phyloP scores from a whole-genome alignment of 2,113 vertebrate genomes.

The Petromus typicus region DNA sequence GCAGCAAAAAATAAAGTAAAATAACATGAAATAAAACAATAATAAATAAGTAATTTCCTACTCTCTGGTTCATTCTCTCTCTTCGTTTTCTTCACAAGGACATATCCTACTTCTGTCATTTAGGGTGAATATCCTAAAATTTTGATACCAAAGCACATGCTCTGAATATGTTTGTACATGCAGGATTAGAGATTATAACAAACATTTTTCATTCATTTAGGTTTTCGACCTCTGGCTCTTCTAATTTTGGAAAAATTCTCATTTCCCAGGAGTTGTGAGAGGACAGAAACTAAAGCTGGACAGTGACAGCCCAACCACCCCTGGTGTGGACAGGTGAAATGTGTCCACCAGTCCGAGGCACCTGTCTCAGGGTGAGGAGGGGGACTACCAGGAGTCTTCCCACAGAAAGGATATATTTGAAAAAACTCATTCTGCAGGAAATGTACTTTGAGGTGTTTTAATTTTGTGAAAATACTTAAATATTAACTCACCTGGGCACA shows the following conservation, averaged over 20 bases:
- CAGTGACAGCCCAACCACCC: not conserved
- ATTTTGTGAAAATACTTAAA: conserved; percentile 3
- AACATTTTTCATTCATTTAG: not conserved
- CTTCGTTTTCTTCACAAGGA: conserved; percentile 29
- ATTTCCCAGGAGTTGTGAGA: not conserved
- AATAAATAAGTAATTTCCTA: not conserved
- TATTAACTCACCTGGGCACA: conserved; percentile 92
- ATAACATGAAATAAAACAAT: not conserved
- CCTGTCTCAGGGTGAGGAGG: too few relatives aligned
- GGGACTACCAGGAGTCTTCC: not conserved
- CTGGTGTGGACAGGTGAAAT: not conserved
- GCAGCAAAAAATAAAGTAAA: not conserved
- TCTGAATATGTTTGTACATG: not conserved
- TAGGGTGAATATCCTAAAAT: not conserved
- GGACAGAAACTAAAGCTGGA: conserved; percentile 10
- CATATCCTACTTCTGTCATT: not conserved
- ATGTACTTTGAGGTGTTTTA: not conserved
- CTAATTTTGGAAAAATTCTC: not conserved
- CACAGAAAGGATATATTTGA: not conserved
- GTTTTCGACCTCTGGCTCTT: not conserved
- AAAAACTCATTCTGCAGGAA: not conserved
- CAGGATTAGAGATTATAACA: not conserved
- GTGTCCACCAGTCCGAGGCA: not conserved
- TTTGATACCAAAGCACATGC: not conserved
- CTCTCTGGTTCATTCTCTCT: not conserved